These are phyloP conservation scores for Beris morrisii DNA, from an alignment of 2,888 invertebrate species.

Conservation along the genomic window DNA sequence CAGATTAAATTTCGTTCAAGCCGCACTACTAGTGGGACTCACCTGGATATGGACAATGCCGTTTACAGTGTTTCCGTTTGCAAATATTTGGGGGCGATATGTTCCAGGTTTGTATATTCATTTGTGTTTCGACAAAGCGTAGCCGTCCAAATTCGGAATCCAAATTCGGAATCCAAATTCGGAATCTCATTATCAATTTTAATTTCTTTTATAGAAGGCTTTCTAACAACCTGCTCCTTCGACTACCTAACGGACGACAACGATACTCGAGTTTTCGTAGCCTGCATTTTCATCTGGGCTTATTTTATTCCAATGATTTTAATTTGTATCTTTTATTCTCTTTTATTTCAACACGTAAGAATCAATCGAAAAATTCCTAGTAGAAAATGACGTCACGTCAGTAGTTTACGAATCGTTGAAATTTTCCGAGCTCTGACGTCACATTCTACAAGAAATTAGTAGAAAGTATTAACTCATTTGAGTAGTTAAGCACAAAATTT, in stretches of 20 bases:
- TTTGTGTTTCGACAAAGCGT: no score
- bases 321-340: slow-evolving; percentile 67
- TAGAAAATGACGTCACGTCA: not conserved
- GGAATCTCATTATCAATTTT: no score
- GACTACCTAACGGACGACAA: slow-evolving; percentile 68
- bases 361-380: slow-evolving; percentile 43
- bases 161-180: no score
- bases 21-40: slow-evolving; percentile 61
- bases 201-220: slow-evolving; percentile 63
- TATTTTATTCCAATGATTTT: slow-evolving; percentile 67
- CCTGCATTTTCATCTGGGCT: slow-evolving; percentile 68
- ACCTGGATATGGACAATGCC: slow-evolving; percentile 72
- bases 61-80: slow-evolving; percentile 66
- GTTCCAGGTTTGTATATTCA: slow-evolving; percentile 59
- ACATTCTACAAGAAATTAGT: no score
- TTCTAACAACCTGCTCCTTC: slow-evolving; percentile 73
- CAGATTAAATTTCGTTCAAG: slow-evolving; percentile 66
- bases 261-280: slow-evolving; percentile 67
- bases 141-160: no score
- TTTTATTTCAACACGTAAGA: slow-evolving; percentile 66
- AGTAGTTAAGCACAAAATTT: no score
- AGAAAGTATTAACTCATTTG: no score
- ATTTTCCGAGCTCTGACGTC: no score
- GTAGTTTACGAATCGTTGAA: not conserved
- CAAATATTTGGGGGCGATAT: slow-evolving; percentile 67